Conservation (phyloP, 2,113 vertebrate species). For the Cairina moschata region DNA sequence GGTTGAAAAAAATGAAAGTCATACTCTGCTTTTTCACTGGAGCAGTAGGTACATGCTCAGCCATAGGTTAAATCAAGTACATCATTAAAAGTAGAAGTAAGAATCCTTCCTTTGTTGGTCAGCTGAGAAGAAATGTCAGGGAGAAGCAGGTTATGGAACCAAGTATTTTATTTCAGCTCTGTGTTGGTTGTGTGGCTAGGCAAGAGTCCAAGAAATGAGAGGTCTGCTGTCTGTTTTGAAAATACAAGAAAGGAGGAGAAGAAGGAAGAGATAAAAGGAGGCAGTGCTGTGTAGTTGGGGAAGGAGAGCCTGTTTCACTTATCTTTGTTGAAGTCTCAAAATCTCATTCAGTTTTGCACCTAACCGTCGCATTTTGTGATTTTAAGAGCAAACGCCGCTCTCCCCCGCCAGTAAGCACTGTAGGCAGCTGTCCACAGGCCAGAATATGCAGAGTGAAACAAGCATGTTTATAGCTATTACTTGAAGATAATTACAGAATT, state of each 20-base stretch:
- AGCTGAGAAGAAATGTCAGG: neutral
- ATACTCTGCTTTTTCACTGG: neutral
- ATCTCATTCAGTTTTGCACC: neutral
- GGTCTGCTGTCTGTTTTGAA: neutral
- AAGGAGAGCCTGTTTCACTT: neutral
- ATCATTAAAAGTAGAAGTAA: neutral
- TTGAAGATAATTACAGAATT: neutral
- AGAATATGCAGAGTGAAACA: neutral
- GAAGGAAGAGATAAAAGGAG: rapidly evolving
- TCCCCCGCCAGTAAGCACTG: rapidly evolving
- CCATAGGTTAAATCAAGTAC: neutral
- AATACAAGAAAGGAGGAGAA: neutral
- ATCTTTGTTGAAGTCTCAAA: neutral
- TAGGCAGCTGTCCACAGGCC: neutral
- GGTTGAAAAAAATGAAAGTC: neutral
- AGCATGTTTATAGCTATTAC: neutral
- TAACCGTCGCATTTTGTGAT: neutral
- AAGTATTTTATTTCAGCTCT: neutral
- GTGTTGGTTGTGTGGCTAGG: neutral
- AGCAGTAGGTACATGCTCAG: neutral
- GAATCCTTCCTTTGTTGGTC: neutral
- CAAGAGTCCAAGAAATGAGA: neutral
- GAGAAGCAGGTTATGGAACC: neutral
- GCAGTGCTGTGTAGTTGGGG: neutral
- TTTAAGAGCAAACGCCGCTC: rapidly evolving